phyloP scores from a whole-genome alignment of 2,797 vertebrate genomes.

The Platalea minor region DNA sequence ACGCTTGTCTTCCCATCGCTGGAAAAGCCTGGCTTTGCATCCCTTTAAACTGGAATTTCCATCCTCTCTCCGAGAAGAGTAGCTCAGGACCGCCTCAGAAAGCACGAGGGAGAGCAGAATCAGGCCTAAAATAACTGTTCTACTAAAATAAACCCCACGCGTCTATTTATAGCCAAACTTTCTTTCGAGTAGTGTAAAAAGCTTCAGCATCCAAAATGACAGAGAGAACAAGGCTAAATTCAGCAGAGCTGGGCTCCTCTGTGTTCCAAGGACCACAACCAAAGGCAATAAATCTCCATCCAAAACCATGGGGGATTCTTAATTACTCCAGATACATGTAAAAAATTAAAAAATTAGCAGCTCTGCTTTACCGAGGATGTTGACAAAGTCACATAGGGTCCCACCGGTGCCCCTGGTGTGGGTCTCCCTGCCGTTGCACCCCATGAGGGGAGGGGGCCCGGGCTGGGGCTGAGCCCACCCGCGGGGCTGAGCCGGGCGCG shows the following conservation, averaged over 20 bases:
- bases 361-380: neutral
- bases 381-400: neutral
- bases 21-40: neutral
- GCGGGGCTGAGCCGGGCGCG: neutral
- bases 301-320: conserved; percentile 16
- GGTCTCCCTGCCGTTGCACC: fast-evolving
- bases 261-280: conserved; percentile 43
- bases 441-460: neutral
- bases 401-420: neutral
- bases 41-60: neutral
- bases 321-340: conserved; percentile 20
- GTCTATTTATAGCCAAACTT: conserved; percentile 43
- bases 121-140: neutral
- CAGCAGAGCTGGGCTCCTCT: conserved; percentile 8
- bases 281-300: conserved; percentile 58
- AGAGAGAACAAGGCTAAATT: conserved; percentile 57
- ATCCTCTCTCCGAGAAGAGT: neutral
- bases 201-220: conserved; percentile 30
- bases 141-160: conserved; percentile 18
- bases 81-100: neutral
- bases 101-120: neutral
- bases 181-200: conserved; percentile 47
- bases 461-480: neutral
- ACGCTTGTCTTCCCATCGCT: fast-evolving
- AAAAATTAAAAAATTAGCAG: neutral